These are phyloP conservation scores for Platycercus adscitus DNA, from an alignment of 2,113 vertebrate genomes.

Conservation along the genomic window DNA sequence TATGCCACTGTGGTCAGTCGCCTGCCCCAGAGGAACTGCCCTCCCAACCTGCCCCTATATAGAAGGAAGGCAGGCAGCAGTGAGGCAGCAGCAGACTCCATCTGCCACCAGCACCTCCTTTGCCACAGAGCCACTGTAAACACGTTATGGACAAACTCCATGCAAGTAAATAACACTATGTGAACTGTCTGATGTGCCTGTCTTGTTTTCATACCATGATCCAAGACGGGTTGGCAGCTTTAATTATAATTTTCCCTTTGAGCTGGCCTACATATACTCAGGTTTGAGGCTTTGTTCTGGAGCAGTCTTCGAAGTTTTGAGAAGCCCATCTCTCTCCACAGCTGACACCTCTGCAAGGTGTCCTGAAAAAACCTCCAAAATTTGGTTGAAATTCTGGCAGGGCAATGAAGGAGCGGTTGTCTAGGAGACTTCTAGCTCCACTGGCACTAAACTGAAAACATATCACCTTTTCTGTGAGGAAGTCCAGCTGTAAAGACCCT, in stretches of 20 bases:
- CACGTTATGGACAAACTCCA: accelerated
- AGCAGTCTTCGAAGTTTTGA: neutral
- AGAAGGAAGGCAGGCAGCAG: neutral
- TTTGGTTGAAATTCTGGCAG: neutral
- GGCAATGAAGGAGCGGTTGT: neutral
- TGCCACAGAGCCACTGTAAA: neutral
- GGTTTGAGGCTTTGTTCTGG: neutral
- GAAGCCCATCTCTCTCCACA: neutral
- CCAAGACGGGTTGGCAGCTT: neutral
- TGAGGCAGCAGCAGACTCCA: neutral
- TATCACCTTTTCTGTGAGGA: neutral
- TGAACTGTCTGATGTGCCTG: neutral
- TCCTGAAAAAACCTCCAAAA: neutral
- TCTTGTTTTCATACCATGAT: neutral
- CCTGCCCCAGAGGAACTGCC: neutral
- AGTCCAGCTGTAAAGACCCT: neutral
- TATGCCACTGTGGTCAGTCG: neutral
- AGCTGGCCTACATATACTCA: neutral
- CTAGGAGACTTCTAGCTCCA: neutral
- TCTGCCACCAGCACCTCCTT: neutral
- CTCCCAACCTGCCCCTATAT: accelerated
- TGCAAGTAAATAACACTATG: neutral
- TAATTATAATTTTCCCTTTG: neutral
- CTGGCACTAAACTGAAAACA: neutral
- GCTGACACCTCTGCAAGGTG: neutral